Evolutionary conservation across 1,140 invertebrate genomes (phyloP).

Genomic region (Drosophila ogumai): DNA sequence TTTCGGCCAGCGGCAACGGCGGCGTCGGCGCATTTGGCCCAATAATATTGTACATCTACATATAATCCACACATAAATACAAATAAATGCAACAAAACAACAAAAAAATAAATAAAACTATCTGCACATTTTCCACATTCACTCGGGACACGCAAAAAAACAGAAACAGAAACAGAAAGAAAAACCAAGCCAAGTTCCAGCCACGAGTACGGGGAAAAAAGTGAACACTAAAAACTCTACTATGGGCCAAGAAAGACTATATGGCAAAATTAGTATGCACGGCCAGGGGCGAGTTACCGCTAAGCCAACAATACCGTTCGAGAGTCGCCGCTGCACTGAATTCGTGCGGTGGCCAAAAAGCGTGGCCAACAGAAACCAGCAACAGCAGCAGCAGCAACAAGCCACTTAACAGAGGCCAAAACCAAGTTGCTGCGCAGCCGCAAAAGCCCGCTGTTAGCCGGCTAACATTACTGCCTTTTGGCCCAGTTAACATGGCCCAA

Average conservation of each 20-base stretch:
- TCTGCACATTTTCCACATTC: constrained; percentile 51
- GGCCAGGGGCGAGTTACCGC: constrained; percentile 42
- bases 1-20: constrained; percentile 64
- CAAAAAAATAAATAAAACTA: constrained; percentile 17
- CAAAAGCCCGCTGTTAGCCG: constrained; percentile 42
- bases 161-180: constrained; percentile 17
- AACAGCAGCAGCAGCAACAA: constrained; percentile 21
- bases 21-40: constrained; percentile 35
- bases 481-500: constrained; percentile 36
- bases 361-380: constrained; percentile 44
- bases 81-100: background rate
- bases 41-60: constrained; percentile 30
- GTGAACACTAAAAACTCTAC: background rate
- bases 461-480: background rate
- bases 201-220: constrained; percentile 1
- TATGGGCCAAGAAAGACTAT: constrained; percentile 8
- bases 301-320: constrained; percentile 82
- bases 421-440: constrained; percentile 62
- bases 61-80: constrained; percentile 10
- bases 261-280: constrained; percentile 31
- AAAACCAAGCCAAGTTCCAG: constrained; percentile 18
- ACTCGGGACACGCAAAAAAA: constrained; percentile 54
- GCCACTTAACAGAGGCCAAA: constrained; percentile 42
- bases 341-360: constrained; percentile 72
- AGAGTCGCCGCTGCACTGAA: constrained; percentile 84